These are phyloP conservation scores for Agrochola lychnidis DNA, from an alignment of 2,888 invertebrate genomes.

Conservation along the genomic window DNA sequence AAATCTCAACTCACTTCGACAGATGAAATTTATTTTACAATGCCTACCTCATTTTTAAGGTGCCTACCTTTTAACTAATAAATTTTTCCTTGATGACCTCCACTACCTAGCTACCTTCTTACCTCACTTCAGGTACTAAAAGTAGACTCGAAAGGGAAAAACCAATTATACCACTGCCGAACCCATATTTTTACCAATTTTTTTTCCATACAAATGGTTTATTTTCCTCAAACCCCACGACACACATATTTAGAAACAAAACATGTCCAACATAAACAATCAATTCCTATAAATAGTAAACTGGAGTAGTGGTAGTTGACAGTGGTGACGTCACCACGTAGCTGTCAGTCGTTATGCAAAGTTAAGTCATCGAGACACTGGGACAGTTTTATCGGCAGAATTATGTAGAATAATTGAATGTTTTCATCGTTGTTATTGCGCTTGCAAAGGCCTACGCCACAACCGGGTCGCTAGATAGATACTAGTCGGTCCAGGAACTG, in stretches of 20 bases:
- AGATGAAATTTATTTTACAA: too few relatives aligned
- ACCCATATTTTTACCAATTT: background rate
- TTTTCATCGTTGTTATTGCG: slow-evolving; percentile 49
- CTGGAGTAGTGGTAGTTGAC: slow-evolving; percentile 45
- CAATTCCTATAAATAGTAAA: slow-evolving; percentile 39
- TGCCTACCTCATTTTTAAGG: too few relatives aligned
- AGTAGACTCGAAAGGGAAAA: background rate
- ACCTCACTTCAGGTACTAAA: too few relatives aligned
- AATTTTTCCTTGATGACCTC: too few relatives aligned
- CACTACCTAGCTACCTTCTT: too few relatives aligned
- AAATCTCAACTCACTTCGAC: too few relatives aligned
- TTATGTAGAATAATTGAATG: slow-evolving; percentile 65
- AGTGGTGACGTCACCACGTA: slow-evolving; percentile 51
- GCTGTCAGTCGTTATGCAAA: slow-evolving; percentile 36
- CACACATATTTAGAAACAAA: slow-evolving; percentile 14
- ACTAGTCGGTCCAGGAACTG: slow-evolving; percentile 12
- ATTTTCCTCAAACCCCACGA: background rate
- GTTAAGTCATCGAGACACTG: slow-evolving; percentile 35
- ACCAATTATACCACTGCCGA: too few relatives aligned
- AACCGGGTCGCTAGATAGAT: slow-evolving; percentile 27
- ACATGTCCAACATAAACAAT: slow-evolving; percentile 36
- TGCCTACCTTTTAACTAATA: too few relatives aligned
- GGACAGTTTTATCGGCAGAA: slow-evolving; percentile 57
- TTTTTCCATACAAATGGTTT: background rate
- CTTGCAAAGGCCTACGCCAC: slow-evolving; percentile 16